These are phyloP conservation scores for Cephus runcator DNA, from an alignment of 2,888 invertebrate species.

Conservation along the genomic window DNA sequence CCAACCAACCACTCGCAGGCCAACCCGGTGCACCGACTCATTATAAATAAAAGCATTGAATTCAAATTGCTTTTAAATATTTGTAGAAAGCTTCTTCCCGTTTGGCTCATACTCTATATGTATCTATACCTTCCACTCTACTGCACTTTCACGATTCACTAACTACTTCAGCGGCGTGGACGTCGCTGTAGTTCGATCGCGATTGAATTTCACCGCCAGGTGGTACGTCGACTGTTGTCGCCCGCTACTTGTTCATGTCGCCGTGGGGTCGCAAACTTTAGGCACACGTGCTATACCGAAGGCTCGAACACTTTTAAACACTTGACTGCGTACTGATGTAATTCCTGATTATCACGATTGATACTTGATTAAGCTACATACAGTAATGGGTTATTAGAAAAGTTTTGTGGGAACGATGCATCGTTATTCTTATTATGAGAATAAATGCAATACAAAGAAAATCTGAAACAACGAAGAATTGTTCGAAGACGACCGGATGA, in stretches of 20 bases:
- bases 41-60: constrained; percentile 5
- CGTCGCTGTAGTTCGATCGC: constrained; percentile 21
- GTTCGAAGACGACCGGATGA: neutral
- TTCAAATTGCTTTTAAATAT: constrained; percentile 27
- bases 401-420: neutral
- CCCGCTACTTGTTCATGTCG: neutral
- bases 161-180: constrained; percentile 6
- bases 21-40: neutral
- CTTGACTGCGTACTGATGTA: neutral
- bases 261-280: neutral
- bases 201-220: constrained; percentile 28
- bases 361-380: neutral
- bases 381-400: neutral
- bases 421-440: neutral
- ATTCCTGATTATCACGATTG: neutral
- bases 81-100: constrained; percentile 25
- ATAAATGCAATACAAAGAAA: neutral
- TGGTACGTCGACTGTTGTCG: neutral
- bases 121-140: neutral
- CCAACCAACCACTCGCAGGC: neutral
- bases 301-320: neutral
- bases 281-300: neutral
- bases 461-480: neutral
- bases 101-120: neutral
- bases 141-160: neutral